phyloP scores from a whole-genome alignment of 2,113 vertebrate species.

The Grus americana region DNA sequence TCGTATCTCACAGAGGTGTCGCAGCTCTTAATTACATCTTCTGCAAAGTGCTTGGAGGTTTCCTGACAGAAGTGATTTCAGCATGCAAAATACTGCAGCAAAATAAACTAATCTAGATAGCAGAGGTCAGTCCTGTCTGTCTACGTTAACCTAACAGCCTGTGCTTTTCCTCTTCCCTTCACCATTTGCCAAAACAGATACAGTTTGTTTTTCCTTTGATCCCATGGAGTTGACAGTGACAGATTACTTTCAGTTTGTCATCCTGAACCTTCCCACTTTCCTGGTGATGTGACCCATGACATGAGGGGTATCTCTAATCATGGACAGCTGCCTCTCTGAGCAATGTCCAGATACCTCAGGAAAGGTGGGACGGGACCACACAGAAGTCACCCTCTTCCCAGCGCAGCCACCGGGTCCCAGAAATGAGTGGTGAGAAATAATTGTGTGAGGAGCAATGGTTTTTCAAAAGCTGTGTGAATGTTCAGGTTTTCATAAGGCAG shows the following conservation, averaged over 20 bases:
- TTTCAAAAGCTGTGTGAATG: not conserved
- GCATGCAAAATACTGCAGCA: not conserved
- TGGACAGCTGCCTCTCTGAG: constrained; percentile 34
- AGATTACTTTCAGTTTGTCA: constrained; percentile 33
- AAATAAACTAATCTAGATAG: constrained; percentile 11
- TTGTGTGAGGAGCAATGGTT: not conserved
- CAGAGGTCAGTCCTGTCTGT: constrained; percentile 6
- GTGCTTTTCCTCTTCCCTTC: constrained; percentile 14
- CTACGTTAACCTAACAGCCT: not conserved
- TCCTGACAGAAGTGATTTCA: not conserved
- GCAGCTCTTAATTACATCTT: not conserved
- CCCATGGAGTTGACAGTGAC: constrained; percentile 18
- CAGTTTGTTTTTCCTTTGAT: constrained; percentile 33
- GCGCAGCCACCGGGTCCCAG: not conserved
- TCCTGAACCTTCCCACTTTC: constrained; percentile 12
- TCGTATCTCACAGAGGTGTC: not conserved
- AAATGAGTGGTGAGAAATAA: not conserved
- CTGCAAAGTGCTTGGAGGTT: not conserved
- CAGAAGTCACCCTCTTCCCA: not conserved
- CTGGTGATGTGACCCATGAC: constrained; percentile 45
- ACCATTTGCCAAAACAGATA: constrained; percentile 36
- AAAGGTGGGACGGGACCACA: constrained; percentile 38
- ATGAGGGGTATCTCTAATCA: constrained; percentile 1
- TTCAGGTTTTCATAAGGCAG: not conserved
- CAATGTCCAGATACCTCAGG: not conserved